These are phyloP conservation scores for Deilephila porcellus DNA, from an alignment of 2,888 invertebrate genomes.

Conservation along the genomic window DNA sequence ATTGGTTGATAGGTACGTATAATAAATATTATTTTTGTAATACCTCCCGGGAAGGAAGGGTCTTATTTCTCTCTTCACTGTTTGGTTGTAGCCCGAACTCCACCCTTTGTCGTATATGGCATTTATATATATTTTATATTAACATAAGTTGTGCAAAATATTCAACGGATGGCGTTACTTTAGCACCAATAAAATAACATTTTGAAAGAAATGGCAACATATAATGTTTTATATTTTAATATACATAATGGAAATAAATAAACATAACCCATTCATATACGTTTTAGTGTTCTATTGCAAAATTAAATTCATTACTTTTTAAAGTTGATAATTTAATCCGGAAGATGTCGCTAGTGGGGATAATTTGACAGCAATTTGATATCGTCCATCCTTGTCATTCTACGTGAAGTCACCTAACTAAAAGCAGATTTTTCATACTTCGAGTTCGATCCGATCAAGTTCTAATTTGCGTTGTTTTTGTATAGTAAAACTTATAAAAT, in stretches of 20 bases:
- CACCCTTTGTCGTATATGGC: not conserved
- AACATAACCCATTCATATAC: not conserved
- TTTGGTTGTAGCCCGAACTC: constrained; percentile 17
- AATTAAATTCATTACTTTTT: not conserved
- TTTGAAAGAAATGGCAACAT: no score
- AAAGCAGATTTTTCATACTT: constrained; percentile 35
- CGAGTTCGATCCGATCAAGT: constrained; percentile 18
- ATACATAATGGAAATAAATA: not conserved
- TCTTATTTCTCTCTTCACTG: not conserved
- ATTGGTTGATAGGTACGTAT: constrained; percentile 43
- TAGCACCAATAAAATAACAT: not conserved
- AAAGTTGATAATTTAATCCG: not conserved
- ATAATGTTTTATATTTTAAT: not conserved
- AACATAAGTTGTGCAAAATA: constrained; percentile 17
- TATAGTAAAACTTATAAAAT: not conserved
- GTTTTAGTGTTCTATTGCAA: not conserved
- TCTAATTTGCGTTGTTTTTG: constrained; percentile 8
- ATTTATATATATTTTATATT: not conserved
- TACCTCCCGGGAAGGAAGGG: constrained; percentile 33
- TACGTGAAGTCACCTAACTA: constrained; percentile 40
- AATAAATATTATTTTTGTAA: constrained; percentile 45
- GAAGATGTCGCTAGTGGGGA: constrained; percentile 43
- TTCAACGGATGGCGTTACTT: constrained; percentile 42
- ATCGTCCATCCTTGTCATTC: constrained; percentile 37
- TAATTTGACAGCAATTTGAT: constrained; percentile 45